Evolutionary conservation across 2,113 vertebrate genomes (phyloP).

Genomic region (Gallinago media): DNA sequence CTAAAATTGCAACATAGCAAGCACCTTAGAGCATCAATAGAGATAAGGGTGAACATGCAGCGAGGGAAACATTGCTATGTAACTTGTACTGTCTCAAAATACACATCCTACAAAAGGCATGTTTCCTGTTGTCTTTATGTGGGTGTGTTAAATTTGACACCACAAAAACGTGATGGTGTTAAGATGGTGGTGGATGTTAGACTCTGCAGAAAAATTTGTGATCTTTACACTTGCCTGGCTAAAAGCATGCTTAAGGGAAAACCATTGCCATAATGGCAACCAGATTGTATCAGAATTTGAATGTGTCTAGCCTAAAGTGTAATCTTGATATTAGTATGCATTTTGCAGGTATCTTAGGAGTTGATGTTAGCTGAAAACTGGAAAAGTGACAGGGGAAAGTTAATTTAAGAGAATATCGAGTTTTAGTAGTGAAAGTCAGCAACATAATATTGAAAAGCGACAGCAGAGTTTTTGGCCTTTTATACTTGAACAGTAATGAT

Average conservation of each 20-base stretch:
- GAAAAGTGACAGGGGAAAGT: not conserved
- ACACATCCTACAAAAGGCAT: not conserved
- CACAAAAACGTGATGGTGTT: not conserved
- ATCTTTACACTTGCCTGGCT: not conserved
- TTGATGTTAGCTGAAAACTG: not conserved
- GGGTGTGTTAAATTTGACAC: not conserved
- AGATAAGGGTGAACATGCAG: not conserved
- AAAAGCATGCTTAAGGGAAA: not conserved
- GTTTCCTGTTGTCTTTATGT: not conserved
- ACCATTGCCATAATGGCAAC: not conserved
- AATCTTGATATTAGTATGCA: not conserved
- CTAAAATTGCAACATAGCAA: not conserved
- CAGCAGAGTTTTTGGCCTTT: not conserved
- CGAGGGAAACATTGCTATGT: not conserved
- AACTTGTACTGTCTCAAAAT: not conserved
- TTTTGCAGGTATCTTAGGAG: not conserved
- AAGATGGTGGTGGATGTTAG: not conserved
- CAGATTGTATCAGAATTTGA: not conserved
- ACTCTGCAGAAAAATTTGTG: not conserved
- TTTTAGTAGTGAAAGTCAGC: not conserved
- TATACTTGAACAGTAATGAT: not conserved
- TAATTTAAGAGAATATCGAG: not conserved
- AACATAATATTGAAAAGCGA: not conserved
- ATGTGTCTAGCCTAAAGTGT: not conserved
- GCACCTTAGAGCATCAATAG: too few species aligned